Percentiles rank a stretch among this genome's conserved stretches.
Conservation (phyloP, 2,797 vertebrate genomes). For the Sebastolobus altivelis region DNA sequence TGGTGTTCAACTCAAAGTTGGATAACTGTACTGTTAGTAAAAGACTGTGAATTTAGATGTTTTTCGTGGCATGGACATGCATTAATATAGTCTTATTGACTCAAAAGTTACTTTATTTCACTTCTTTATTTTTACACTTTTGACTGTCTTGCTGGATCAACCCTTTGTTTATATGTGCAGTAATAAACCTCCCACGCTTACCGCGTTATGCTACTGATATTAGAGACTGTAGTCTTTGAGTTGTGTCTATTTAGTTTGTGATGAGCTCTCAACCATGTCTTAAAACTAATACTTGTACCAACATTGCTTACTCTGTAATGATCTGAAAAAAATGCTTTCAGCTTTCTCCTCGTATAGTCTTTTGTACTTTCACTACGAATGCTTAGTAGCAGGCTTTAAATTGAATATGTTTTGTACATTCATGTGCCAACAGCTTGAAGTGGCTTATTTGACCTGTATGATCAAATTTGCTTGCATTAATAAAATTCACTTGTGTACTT, state of each 20-base stretch:
- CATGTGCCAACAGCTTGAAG: slow-evolving; percentile 99
- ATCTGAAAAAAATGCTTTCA: slow-evolving; percentile 84
- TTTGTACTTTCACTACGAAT: slow-evolving; percentile 99
- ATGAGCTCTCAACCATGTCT: slow-evolving; percentile 94
- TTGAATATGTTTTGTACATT: slow-evolving; percentile 99
- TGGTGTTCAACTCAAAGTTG: slow-evolving; percentile 93
- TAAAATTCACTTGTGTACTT: slow-evolving; percentile 99
- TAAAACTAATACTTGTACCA: slow-evolving; percentile 90
- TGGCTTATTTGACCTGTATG: slow-evolving; percentile 99
- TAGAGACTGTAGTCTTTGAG: slow-evolving; percentile 95
- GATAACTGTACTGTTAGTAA: slow-evolving; percentile 94
- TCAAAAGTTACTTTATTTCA: slow-evolving; percentile 83
- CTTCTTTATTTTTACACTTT: slow-evolving; percentile 86
- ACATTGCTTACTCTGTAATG: slow-evolving; percentile 86
- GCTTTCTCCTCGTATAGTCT: slow-evolving; percentile 95
- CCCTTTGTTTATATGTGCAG: slow-evolving; percentile 93
- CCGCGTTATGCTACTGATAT: slow-evolving; percentile 91
- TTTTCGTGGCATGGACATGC: slow-evolving; percentile 99
- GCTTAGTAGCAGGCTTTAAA: slow-evolving; percentile 97
- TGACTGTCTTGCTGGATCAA: slow-evolving; percentile 89
- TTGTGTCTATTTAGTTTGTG: slow-evolving; percentile 96
- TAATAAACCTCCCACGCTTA: slow-evolving; percentile 90
- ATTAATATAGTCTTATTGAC: slow-evolving; percentile 92
- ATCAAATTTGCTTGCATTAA: slow-evolving; percentile 99
- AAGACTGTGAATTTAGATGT: slow-evolving; percentile 93